Evolutionary conservation across 2,113 vertebrate species (phyloP), one percentile per base, ranked within the genome.

Genomic region (Campylorhamphus procurvoides): DNA sequence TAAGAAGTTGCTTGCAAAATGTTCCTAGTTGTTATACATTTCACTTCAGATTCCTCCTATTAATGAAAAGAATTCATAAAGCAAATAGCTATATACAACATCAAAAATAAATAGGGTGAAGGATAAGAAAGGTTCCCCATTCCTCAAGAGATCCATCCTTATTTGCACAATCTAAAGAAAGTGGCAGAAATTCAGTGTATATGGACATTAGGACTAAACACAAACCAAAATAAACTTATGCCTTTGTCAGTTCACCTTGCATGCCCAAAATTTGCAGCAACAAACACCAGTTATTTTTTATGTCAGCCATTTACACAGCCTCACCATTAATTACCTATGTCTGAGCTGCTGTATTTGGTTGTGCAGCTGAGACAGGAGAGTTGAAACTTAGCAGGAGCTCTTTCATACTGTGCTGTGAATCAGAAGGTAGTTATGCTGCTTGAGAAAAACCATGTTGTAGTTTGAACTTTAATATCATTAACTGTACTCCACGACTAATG

Each of bases 401-500:
- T 53, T 73, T 58, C 75, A 84, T 69, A 74, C 35, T 87, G 53
- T 37, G 27, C 59, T 47, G 31, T 1, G 0, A 71, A 73, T 49
- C 63, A 53, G 63, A 33, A 90, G 53, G 39, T 59, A 50, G 55
- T 17, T 90, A 90, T 67, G 50, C 35, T 50, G 39, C 66, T 88
- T 90, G 85, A 94, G 79, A 90, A 96, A 93, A 93, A 47, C 50
- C 79, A 93, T 50, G 53, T 59, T 84, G 67, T 19, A 86, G 72
- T 35, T 74, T 77, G 90, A 94, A 73, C 90, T 88, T 93, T 42
- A 22, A 3, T 92, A 42, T 74, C 55, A 71, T 85, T 94, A 92
- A 64, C 63, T 88, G 63, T 80, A 73, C 55, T 62, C 67, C 72
- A 83, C 80, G 63, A 92, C 72, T 93, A 92, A 96, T 71, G 46